phyloP scores from a whole-genome alignment of 2,113 vertebrate genomes.

The Marcusenius ussheri region DNA sequence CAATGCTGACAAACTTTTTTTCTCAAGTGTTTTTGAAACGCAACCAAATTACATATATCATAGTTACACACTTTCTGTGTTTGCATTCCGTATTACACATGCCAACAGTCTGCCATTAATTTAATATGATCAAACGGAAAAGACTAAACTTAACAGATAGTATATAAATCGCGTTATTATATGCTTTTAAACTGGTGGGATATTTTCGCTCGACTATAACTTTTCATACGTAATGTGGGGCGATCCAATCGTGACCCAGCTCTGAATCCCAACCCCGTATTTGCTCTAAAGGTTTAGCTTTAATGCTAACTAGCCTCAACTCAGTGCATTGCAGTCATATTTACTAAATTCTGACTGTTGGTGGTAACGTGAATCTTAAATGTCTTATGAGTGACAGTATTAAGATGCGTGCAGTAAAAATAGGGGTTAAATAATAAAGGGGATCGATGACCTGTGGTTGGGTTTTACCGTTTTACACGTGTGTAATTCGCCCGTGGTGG shows the following conservation, averaged over 20 bases:
- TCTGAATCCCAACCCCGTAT: not conserved
- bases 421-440: not conserved
- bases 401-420: not conserved
- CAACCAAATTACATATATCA: not conserved
- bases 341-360: not conserved
- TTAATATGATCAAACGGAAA: not conserved
- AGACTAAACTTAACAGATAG: not conserved
- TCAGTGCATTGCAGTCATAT: not conserved
- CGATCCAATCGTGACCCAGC: not conserved
- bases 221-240: constrained; percentile 4
- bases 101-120: not conserved
- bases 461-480: not conserved
- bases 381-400: not conserved
- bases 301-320: not conserved
- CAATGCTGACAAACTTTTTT: not conserved
- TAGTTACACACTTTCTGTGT: not conserved
- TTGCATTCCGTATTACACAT: not conserved
- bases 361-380: not conserved
- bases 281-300: not conserved
- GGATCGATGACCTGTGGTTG: not conserved
- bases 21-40: not conserved
- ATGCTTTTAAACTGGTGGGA: not conserved
- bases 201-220: not conserved
- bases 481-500: not conserved
- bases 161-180: not conserved